Evolutionary conservation across 2,888 invertebrate species (phyloP).

Genomic region (Eupeodes luniger): DNA sequence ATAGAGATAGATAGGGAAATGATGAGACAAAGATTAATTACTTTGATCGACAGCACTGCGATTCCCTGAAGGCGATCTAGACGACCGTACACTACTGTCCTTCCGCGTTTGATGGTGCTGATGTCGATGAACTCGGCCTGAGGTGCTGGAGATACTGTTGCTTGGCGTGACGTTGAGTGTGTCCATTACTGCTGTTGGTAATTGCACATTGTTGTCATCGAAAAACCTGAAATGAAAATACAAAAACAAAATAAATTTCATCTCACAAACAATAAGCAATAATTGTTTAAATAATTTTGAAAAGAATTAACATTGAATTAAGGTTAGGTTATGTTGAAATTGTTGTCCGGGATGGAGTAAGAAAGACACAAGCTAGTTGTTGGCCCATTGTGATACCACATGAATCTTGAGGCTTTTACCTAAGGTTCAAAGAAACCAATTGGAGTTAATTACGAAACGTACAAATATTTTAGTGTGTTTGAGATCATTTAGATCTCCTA

Average conservation of each 20-base stretch:
- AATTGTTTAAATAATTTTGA: no score
- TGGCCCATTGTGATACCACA: no score
- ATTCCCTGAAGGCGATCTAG: slow-evolving; percentile 82
- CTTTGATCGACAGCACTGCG: slow-evolving; percentile 81
- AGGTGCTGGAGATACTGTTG: slow-evolving; percentile 77
- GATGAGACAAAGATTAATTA: slow-evolving; percentile 78
- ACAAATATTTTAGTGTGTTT: no score
- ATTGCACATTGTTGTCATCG: slow-evolving; percentile 58
- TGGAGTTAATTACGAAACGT: no score
- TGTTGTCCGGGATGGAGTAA: no score
- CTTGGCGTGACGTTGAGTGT: slow-evolving; percentile 78
- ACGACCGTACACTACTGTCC: slow-evolving; percentile 79
- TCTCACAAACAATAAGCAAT: background rate
- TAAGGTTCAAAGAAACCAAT: no score
- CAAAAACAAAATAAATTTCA: slow-evolving; percentile 4
- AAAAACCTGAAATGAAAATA: slow-evolving; percentile 58
- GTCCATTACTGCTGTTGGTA: slow-evolving; percentile 77
- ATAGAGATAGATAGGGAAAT: slow-evolving; percentile 37
- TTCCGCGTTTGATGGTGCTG: slow-evolving; percentile 77
- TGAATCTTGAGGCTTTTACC: no score
- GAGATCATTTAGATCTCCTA: no score
- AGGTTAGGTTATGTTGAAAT: no score
- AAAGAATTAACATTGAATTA: no score
- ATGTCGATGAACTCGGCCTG: slow-evolving; percentile 63
- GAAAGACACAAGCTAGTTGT: no score